phyloP scores from a whole-genome alignment of 2,113 vertebrate genomes.

The Pseudorhombus dupliciocellatus region DNA sequence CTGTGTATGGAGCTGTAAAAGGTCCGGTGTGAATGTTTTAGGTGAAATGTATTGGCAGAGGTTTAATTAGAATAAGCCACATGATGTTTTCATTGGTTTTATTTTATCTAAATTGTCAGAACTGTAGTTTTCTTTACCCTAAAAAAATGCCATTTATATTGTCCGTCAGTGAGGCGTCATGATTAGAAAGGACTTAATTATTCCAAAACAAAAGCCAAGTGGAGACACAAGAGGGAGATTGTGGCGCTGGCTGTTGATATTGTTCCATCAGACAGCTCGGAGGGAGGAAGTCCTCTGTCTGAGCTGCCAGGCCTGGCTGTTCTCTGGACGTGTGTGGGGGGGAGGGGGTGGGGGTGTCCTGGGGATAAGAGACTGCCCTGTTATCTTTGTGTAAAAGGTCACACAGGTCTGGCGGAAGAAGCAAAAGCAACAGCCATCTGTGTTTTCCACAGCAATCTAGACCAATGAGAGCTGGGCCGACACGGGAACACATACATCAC shows the following conservation, averaged over 20 bases:
- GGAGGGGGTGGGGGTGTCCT: neutral
- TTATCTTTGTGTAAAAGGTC: slow-evolving; percentile 77
- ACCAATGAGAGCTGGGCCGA: slow-evolving; percentile 12
- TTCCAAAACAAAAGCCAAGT: slow-evolving; percentile 62
- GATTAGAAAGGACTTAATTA: slow-evolving; percentile 65
- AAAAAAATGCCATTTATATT: too few relatives aligned
- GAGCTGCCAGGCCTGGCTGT: slow-evolving; percentile 62
- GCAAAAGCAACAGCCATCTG: slow-evolving; percentile 74
- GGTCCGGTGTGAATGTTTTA: too few relatives aligned
- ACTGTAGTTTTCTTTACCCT: too few relatives aligned
- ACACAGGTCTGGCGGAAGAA: slow-evolving; percentile 70
- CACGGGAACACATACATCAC: slow-evolving; percentile 37
- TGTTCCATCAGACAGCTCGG: slow-evolving; percentile 65
- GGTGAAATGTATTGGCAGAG: too few relatives aligned
- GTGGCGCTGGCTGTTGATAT: slow-evolving; percentile 57
- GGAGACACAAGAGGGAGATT: slow-evolving; percentile 47
- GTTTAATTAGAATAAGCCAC: too few relatives aligned
- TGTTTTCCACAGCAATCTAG: slow-evolving; percentile 61
- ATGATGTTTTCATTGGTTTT: too few relatives aligned
- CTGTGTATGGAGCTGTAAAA: too few relatives aligned
- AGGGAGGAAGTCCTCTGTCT: slow-evolving; percentile 72
- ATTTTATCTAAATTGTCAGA: too few relatives aligned
- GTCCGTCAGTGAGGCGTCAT: slow-evolving; percentile 32
- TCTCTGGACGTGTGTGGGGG: slow-evolving; percentile 32
- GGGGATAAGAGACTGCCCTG: slow-evolving; percentile 64